Evolutionary conservation across 2,113 vertebrate genomes (phyloP), one percentile per base, ranked within the genome.

Genomic region (Phaethornis superciliosus): DNA sequence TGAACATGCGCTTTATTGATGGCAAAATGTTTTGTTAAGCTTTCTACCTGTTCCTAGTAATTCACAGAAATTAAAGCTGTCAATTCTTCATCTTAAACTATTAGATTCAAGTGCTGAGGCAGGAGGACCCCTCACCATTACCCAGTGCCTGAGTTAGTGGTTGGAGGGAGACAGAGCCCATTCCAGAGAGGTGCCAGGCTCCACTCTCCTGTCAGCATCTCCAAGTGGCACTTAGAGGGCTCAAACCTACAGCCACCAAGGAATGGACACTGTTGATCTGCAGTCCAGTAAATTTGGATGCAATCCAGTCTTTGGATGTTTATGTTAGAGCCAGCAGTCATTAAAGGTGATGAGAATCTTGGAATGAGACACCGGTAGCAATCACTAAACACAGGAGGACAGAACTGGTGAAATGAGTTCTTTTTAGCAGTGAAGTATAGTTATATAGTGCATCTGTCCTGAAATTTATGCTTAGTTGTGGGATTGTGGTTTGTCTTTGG

Each of bases 401-500:
- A 30, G 69, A 89, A 82, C n/a, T 60, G 59, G 32, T 67, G 47
- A 68, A 81, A 71, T 47, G 23, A 59, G 42, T 94, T 90, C 64
- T 87, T 76, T 67, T 85, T 63, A 82, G 59, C 55, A 67, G 33
- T 30, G 33, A 75, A 83, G 51, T 16, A 20, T 24, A 37, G 62
- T 40, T 85, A 30, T 58, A 21, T 12, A 33, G 68, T 22, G 56
- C 67, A 78, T 85, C 47, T 70, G 60, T 60, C 79, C 72, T 83
- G 82, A 78, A 85, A 86, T 67, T 63, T 74, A 24, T 91, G 64
- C 79, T 83, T n/a, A 74, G 56, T 26, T 95, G 94, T 85, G 82
- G 87, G 76, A 85, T 88, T 96, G 91, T 80, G 79, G 88, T 93
- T 90, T 94, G 81, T 88, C 75, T 93, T 88, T 93, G 93, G 85